Evolutionary conservation across 2,888 invertebrate species (phyloP).

Genomic region (Saturnia japonica): DNA sequence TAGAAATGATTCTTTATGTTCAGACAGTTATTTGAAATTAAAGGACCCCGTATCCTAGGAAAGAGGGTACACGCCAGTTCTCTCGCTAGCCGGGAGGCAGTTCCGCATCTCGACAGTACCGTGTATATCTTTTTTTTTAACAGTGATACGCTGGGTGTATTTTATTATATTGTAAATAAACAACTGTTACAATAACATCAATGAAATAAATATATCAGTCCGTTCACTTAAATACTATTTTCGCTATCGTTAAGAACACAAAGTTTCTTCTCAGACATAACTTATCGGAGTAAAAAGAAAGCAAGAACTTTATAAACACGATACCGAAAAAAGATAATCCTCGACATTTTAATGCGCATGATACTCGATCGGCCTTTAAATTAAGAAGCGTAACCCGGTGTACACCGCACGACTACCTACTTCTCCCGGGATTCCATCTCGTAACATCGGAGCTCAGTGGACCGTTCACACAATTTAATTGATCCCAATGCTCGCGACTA

Average conservation of each 20-base stretch:
- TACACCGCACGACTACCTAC: constrained; percentile 45
- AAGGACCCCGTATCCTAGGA: too few species aligned
- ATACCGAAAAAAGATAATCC: constrained; percentile 10
- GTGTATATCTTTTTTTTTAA: too few species aligned
- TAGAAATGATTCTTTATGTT: too few species aligned
- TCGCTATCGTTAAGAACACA: too few species aligned
- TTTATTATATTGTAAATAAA: neutral
- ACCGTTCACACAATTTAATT: constrained; percentile 69
- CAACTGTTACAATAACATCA: neutral
- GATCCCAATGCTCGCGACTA: constrained; percentile 77
- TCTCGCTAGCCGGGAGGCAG: too few species aligned
- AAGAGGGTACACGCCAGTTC: too few species aligned
- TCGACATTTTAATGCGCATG: constrained; percentile 20
- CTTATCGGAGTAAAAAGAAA: neutral
- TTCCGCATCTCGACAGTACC: too few species aligned
- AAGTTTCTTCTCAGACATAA: neutral
- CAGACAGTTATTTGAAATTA: too few species aligned
- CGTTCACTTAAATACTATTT: neutral
- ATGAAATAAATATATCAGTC: neutral
- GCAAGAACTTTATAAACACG: constrained; percentile 10
- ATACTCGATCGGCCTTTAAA: constrained; percentile 22
- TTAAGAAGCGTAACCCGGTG: constrained; percentile 46
- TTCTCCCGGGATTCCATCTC: constrained; percentile 77
- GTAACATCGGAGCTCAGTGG: constrained; percentile 55
- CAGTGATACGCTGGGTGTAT: too few species aligned